Base-by-base conservation (phyloP, 2,888 invertebrate genomes). In the Ceraclea dissimilis region DNA sequence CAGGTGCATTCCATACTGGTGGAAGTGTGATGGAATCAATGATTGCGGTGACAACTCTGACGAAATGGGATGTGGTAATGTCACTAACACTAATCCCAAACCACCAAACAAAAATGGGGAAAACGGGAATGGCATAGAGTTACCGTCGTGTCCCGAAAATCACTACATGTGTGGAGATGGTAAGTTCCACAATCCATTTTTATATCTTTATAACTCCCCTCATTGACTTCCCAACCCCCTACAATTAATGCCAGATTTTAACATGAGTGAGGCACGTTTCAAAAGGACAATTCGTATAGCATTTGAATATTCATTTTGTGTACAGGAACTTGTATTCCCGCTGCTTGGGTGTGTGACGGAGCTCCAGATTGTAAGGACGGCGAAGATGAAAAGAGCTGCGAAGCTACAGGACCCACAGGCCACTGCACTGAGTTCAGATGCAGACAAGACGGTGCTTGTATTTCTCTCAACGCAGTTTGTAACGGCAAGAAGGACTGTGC, bases 311-410 rank as follows among this genome's bases (percentile, higher is more conserved):
- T n/a, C n/a, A n/a, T n/a, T n/a, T n/a, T n/a, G n/a, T n/a, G n/a
- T 46, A 19, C 6, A 75, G 88, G 90, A 10, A 80, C 84, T 6
- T 93, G 93, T 67, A 90, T 93, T 61, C 86, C 88, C 0, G 71
- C 80, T 49, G 72, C 82, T 1, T 91, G 91, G 91, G 81, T 84
- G 20, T 92, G 91, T 72, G 91, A 92, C 70, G 85, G 85, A 0
- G 87, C 88, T 63, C 77, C 77, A 51, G 93, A 94, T 71, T 94
- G 94, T 67, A 76, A 81, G 0, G 84, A 87, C 68, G 87, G 86
- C 4, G 88, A 88, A 54, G 95, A 95, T 71, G 94, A 94, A 67
- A 66, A 65, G 21, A 65, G 64, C 2, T 76, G 76, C 60, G 51
- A 31, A 62, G 68, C n/a, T 86, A 82, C 66, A 68, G 66, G 1